Conservation (phyloP, 2,113 vertebrate species). For the Platichthys stellatus region DNA sequence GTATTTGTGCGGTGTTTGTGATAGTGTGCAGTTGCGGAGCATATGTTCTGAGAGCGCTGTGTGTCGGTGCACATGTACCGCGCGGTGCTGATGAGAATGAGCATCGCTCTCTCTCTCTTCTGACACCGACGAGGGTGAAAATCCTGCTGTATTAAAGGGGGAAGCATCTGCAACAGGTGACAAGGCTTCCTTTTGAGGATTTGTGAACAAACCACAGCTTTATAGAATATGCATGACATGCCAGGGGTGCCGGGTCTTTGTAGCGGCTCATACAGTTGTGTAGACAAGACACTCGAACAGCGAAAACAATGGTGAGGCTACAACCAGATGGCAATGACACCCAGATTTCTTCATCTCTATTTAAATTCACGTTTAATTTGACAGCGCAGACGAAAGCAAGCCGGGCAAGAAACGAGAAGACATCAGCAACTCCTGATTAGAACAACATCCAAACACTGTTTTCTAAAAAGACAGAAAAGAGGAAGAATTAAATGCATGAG, state of each 20-base stretch:
- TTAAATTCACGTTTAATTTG: slow-evolving; percentile 33
- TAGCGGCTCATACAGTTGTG: slow-evolving; percentile 25
- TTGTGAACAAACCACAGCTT: slow-evolving; percentile 67
- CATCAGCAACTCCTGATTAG: slow-evolving; percentile 35
- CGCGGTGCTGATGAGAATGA: slow-evolving; percentile 51
- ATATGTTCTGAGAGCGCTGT: slow-evolving; percentile 30
- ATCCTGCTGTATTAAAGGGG: slow-evolving; percentile 51
- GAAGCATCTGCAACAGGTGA: slow-evolving; percentile 71
- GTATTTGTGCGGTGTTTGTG: slow-evolving; percentile 43
- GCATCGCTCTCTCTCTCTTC: slow-evolving; percentile 28
- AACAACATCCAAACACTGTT: slow-evolving; percentile 12
- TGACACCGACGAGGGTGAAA: slow-evolving; percentile 56
- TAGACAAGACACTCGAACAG: slow-evolving; percentile 31
- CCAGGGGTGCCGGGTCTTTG: slow-evolving; percentile 42
- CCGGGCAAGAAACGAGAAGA: not conserved
- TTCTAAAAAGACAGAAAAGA: slow-evolving; percentile 22
- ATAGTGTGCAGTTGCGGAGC: slow-evolving; percentile 28
- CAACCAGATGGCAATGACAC: slow-evolving; percentile 50
- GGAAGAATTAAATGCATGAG: slow-evolving; percentile 16
- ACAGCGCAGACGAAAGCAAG: not conserved
- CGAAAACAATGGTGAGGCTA: slow-evolving; percentile 35
- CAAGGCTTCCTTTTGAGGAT: slow-evolving; percentile 59
- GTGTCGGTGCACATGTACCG: slow-evolving; percentile 33
- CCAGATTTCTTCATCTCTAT: slow-evolving; percentile 30
- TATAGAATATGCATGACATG: slow-evolving; percentile 72